A percentile compares a stretch with the other conserved stretches of the same genome.
These are phyloP conservation scores for Bothrops jararaca DNA, from an alignment of 2,113 vertebrate genomes.

Conservation along the genomic window DNA sequence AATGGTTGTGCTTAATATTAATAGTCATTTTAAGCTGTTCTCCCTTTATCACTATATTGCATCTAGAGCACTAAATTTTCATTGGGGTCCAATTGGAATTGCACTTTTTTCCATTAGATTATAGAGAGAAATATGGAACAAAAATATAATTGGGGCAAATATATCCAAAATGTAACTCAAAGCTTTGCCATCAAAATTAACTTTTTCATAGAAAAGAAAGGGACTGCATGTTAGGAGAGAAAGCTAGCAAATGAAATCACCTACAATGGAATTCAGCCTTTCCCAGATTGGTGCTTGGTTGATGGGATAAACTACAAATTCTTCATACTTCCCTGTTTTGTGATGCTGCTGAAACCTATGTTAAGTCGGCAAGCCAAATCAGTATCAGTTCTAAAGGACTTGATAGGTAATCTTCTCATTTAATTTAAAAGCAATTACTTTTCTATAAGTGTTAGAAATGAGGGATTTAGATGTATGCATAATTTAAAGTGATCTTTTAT, in stretches of 20 bases:
- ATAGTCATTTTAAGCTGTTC: background rate
- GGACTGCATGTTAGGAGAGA: background rate
- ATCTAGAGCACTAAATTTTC: background rate
- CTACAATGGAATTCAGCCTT: background rate
- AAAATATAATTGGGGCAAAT: background rate
- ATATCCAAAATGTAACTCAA: background rate
- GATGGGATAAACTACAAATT: background rate
- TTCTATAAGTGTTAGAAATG: background rate
- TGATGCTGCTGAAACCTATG: background rate
- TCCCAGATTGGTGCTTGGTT: background rate
- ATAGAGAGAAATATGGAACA: background rate
- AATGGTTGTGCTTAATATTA: background rate
- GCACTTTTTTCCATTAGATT: background rate
- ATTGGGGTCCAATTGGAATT: background rate
- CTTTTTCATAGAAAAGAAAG: background rate
- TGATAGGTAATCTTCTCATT: background rate
- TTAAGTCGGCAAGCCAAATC: background rate
- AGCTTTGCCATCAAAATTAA: background rate
- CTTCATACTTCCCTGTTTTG: background rate
- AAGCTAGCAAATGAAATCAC: background rate
- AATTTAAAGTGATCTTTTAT: background rate
- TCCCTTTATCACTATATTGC: background rate
- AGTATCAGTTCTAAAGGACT: background rate
- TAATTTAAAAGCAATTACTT: background rate
- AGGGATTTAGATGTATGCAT: background rate